Conservation (phyloP, 2,888 invertebrate species). For the Ctenicera cuprea region DNA sequence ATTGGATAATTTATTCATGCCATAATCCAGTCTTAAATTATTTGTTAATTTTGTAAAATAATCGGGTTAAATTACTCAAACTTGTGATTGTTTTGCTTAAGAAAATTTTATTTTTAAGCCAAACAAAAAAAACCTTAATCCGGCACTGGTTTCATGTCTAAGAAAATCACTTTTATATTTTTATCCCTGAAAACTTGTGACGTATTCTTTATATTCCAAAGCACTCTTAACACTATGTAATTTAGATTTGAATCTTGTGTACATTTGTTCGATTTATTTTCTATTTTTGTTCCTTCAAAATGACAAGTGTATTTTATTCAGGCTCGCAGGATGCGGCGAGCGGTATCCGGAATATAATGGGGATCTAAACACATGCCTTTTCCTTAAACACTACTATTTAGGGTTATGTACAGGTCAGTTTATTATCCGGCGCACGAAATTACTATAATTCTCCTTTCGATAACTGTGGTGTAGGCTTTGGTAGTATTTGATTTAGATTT, state of each 20-base stretch:
- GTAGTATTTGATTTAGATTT: slow-evolving; percentile 39
- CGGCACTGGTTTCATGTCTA: no score
- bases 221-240: background rate
- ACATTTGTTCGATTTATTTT: background rate
- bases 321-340: slow-evolving; percentile 32
- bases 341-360: slow-evolving; percentile 45
- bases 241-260: slow-evolving; percentile 19
- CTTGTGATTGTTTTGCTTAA: no score
- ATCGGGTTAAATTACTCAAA: no score
- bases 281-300: slow-evolving; percentile 9
- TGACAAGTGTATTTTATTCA: slow-evolving; percentile 30
- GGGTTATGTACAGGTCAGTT: slow-evolving; percentile 58
- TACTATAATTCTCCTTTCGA: slow-evolving; percentile 60
- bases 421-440: slow-evolving; percentile 58
- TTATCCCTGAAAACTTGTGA: no score
- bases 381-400: slow-evolving; percentile 59
- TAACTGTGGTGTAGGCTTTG: slow-evolving; percentile 47
- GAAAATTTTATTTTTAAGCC: no score
- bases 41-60: no score
- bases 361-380: slow-evolving; percentile 53
- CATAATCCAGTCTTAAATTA: no score
- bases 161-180: no score
- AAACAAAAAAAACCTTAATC: no score
- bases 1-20: no score
- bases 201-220: no score